phyloP scores from a whole-genome alignment of 2,888 invertebrate genomes.

The Andrena trimmerana region DNA sequence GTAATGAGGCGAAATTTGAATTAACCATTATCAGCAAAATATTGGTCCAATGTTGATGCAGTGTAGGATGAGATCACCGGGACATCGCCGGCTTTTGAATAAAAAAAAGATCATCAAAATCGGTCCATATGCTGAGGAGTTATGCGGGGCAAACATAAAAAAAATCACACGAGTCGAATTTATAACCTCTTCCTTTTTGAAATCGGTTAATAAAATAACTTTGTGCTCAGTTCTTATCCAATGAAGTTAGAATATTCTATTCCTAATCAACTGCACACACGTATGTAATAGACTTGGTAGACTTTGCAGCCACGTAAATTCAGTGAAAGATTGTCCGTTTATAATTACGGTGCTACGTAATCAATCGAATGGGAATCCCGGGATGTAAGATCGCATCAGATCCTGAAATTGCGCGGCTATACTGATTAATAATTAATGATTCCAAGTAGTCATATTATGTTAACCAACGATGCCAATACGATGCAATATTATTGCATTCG shows the following conservation, averaged over 20 bases:
- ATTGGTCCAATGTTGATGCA: too few relatives aligned
- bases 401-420: constrained; percentile 33
- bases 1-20: too few relatives aligned
- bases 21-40: too few relatives aligned
- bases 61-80: too few relatives aligned
- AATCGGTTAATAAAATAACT: background rate
- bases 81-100: too few relatives aligned
- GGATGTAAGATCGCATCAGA: constrained; percentile 43
- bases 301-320: constrained; percentile 20
- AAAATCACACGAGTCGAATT: background rate
- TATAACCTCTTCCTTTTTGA: background rate
- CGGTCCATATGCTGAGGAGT: too few relatives aligned
- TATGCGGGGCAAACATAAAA: background rate
- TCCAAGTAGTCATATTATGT: background rate
- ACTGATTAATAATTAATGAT: constrained; percentile 31
- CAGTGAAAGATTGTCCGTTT: constrained; percentile 27
- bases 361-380: constrained; percentile 61
- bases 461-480: constrained; percentile 2
- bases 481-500: too few relatives aligned
- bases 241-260: background rate
- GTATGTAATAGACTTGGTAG: background rate
- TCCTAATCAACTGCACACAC: background rate
- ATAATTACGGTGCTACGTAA: constrained; percentile 54
- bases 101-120: too few relatives aligned
- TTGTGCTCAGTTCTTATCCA: background rate